A percentile compares a stretch with the other conserved stretches of the same genome.
Conservation (phyloP, 2,888 invertebrate species). For the Himalopsyche japonica region DNA sequence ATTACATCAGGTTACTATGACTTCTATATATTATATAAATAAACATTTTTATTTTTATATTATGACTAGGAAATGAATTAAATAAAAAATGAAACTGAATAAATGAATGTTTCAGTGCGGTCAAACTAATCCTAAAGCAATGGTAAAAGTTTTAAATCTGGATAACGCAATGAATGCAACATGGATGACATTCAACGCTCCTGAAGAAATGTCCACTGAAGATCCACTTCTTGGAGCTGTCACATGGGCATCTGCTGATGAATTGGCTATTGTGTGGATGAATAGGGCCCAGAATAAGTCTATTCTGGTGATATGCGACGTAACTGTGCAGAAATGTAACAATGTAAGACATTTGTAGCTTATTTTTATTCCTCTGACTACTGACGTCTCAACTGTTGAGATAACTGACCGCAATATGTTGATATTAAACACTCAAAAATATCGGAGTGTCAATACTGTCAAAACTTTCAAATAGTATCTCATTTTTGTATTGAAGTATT, state of each 20-base stretch:
- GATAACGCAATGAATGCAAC: constrained; percentile 46
- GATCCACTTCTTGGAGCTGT: constrained; percentile 73
- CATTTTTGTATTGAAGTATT: too few relatives aligned
- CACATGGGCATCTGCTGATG: constrained; percentile 71
- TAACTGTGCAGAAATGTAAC: constrained; percentile 50
- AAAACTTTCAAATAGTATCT: too few relatives aligned
- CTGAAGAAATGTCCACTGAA: constrained; percentile 57
- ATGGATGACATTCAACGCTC: constrained; percentile 55
- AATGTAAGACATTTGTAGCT: constrained; percentile 18
- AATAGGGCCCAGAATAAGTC: constrained; percentile 82
- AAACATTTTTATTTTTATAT: too few relatives aligned
- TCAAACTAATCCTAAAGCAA: constrained; percentile 72
- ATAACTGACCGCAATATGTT: too few relatives aligned
- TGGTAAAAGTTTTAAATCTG: constrained; percentile 67
- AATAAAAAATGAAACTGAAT: too few relatives aligned
- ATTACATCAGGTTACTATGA: too few relatives aligned
- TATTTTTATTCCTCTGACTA: too few relatives aligned
- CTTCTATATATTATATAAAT: too few relatives aligned
- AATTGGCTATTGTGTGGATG: constrained; percentile 75
- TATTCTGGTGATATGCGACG: constrained; percentile 62
- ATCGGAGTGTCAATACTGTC: too few relatives aligned
- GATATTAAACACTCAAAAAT: too few relatives aligned
- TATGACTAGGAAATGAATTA: too few relatives aligned
- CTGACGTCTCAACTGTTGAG: too few relatives aligned
- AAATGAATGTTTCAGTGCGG: constrained; percentile 57